A percentile compares a stretch with the other conserved stretches of the same genome.
These are phyloP conservation scores for Aspiorhynchus laticeps DNA, from an alignment of 2,113 vertebrate species.

Conservation along the genomic window DNA sequence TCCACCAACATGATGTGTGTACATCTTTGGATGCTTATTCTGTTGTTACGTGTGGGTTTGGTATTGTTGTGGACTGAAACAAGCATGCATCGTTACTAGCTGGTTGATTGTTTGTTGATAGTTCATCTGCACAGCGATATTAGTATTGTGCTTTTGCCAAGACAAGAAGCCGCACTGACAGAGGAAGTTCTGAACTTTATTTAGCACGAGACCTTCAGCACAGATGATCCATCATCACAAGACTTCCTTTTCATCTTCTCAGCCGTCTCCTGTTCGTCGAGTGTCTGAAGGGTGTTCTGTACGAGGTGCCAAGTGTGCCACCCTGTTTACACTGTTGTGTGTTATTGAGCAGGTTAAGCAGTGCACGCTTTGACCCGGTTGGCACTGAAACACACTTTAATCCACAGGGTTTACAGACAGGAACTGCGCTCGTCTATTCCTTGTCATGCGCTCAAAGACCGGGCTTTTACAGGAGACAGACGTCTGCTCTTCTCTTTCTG, in stretches of 20 bases:
- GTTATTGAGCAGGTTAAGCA: conserved; percentile 2
- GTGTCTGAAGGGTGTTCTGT: not conserved
- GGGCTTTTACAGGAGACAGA: conserved; percentile 1
- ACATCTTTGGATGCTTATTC: not conserved
- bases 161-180: not conserved
- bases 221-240: conserved; percentile 15
- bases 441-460: conserved; percentile 24
- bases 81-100: not conserved
- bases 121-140: not conserved
- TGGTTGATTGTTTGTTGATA: not conserved
- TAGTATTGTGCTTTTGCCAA: not conserved
- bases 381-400: not conserved
- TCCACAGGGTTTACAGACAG: conserved; percentile 55
- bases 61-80: not conserved
- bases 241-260: conserved; percentile 20
- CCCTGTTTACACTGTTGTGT: not conserved
- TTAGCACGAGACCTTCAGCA: not conserved
- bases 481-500: conserved; percentile 13
- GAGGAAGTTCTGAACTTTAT: conserved; percentile 4
- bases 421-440: conserved; percentile 39
- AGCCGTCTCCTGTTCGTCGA: not conserved
- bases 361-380: not conserved
- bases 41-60: not conserved
- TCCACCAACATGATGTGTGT: not conserved
- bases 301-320: not conserved